Evolutionary conservation across 2,888 invertebrate genomes (phyloP), one percentile per base, ranked within the genome.

Genomic region (Andrena bicolor): DNA sequence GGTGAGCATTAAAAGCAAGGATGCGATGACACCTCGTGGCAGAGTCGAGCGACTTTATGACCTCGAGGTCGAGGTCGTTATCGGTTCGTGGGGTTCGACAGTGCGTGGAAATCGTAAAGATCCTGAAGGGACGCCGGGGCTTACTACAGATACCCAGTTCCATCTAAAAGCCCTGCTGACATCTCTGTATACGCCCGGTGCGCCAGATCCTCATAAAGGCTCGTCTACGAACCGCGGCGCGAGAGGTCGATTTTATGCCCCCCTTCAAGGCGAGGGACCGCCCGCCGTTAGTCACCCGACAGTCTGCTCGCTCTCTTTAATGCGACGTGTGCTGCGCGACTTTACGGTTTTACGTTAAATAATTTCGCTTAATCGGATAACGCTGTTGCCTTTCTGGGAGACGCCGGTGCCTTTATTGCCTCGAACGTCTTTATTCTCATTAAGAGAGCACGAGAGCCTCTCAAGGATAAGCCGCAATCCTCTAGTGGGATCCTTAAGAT

Each of bases 71-170:
- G 88, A 85, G 84, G 83, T 80, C 78, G 87, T 84, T 86, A 86
- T 87, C 84, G 88, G 76, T 71, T 60, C 56, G 80, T 60, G 64
- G 72, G 41, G 79, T 82, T 63, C 82, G 80, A 82, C 86, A 77
- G 76, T 74, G 87, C 82, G 72, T 76, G 84, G 75, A 85, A 88
- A 88, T 87, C 87, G 88, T 89, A 88, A 90, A 90, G 83, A 82
- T 69, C 74, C 64, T 65, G 80, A 87, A 88, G 85, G 85, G 79
- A 76, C 79, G 79, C 78, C 70, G 76, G 76, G 87, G 78, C 85
- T 78, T 79, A 82, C 80, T 76, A 74, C 80, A 73, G 72, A 79
- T 75, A 80, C 69, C 77, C 74, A 76, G 69, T 78, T 73, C 73
- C 79, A 65, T 80, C 83, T 53, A 63, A 85, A 78, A 82, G 74